Base-by-base conservation (phyloP, 2,888 invertebrate genomes). In the Drosophila neutralis region DNA sequence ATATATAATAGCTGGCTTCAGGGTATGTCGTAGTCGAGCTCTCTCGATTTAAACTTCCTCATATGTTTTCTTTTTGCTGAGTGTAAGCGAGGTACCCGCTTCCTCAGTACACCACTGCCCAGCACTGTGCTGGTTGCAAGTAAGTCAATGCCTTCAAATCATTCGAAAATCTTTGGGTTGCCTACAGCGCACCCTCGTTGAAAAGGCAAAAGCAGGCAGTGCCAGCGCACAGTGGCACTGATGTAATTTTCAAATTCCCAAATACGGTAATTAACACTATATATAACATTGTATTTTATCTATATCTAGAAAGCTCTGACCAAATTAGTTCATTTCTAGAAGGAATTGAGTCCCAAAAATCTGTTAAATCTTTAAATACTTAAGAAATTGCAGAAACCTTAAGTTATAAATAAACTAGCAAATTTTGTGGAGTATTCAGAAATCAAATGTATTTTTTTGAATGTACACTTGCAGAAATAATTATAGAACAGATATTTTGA, bases 131-230 rank as follows among this genome's bases (percentile, higher is more conserved):
- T 45, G 57, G 33, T 53, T 56, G 52, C 63, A 48, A 78, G 69
- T 71, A 65, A 72, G 54, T 36, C 24, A 54, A 54, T 36, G 54
- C 54, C 36, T 54, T 24, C 36, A 21, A 54, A 72, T 65, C 77
- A 76, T 72, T 76, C 63, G 74, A 82, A 82, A 79, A 72, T 77
- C 73, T 71, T 70, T 64, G 35, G 48, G 40, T 29, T 45, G 31
- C 40, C 48, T 45, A 27, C 36, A 36, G 21, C 21, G 35, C 24
- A 31, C 18, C 35, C 63, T 65, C 49, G 45, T 38, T 56, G 78
- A 82, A 82, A 69, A 70, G 73, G 76, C 79, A 75, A 69, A 7
- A 54, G 27, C 40, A 45, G 49, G 53, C 68, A 69, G 40, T 40
- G 49, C 33, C 49, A 49, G 53, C 52, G 61, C 61, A 80, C 78